phyloP scores from a whole-genome alignment of 2,888 invertebrate genomes.

The Crioceris asparagi region DNA sequence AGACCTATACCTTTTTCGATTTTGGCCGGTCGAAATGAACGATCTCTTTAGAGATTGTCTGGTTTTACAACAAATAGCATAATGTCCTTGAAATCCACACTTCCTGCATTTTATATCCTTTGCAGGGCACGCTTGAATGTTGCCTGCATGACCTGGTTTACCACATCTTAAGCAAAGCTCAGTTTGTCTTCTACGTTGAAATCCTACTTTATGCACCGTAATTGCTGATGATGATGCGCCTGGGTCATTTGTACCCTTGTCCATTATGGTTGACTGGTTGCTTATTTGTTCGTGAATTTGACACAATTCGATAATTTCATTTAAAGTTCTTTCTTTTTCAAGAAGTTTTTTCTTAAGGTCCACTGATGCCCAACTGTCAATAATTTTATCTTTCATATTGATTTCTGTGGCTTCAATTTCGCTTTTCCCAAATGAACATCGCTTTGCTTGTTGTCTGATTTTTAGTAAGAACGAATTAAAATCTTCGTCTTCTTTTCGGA shows the following conservation, averaged over 20 bases:
- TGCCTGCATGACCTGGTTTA: conserved; percentile 6
- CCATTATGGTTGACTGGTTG: conserved; percentile 14
- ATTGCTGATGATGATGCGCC: conserved; percentile 3
- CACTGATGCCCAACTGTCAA: conserved; percentile 19
- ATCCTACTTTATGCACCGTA: too few relatives aligned
- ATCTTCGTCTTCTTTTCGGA: conserved; percentile 24
- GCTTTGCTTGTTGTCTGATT: conserved; percentile 24
- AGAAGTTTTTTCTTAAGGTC: conserved; percentile 21
- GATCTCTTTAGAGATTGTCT: too few relatives aligned
- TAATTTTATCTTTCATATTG: conserved; percentile 21
- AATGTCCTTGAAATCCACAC: conserved; percentile 14
- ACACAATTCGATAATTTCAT: conserved; percentile 20
- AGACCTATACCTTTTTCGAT: neutral
- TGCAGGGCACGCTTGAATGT: conserved; percentile 6
- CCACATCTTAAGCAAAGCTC: conserved; percentile 10
- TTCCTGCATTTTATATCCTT: conserved; percentile 12
- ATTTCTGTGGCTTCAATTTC: conserved; percentile 18
- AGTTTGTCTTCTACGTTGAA: too few relatives aligned
- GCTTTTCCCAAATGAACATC: conserved; percentile 23
- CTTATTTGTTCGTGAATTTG: conserved; percentile 18
- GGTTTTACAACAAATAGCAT: conserved; percentile 11
- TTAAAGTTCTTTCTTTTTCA: conserved; percentile 19
- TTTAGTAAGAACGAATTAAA: conserved; percentile 25
- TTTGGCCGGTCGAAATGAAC: neutral
- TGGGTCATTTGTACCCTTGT: neutral